Conservation (phyloP, 2,113 vertebrate genomes). For the Spermophilus dauricus region DNA sequence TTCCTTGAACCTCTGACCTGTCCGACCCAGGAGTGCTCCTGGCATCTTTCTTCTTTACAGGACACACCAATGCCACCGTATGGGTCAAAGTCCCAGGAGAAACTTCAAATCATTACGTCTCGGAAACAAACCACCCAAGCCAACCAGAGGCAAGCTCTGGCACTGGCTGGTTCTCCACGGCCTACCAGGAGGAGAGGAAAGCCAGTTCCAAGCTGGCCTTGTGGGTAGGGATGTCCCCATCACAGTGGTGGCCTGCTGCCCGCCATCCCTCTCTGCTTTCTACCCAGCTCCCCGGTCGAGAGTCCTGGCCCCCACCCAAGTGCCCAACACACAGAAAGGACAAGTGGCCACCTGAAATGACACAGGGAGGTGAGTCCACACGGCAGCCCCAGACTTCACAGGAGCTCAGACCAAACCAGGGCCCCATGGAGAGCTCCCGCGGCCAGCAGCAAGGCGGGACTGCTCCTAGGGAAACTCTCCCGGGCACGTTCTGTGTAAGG, state of each 20-base stretch:
- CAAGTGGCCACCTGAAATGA: not conserved
- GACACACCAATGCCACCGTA: not conserved
- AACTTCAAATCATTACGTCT: not conserved
- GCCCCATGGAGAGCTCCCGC: fast-evolving
- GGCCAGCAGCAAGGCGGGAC: fast-evolving
- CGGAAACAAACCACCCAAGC: not conserved
- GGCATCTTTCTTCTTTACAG: not conserved
- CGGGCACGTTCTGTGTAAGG: not conserved
- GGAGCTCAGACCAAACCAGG: fast-evolving
- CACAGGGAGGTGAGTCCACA: not conserved
- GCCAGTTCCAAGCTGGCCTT: fast-evolving
- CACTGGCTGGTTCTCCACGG: not conserved
- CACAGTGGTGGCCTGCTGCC: not conserved
- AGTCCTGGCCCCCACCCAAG: not conserved
- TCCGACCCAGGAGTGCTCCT: conserved; percentile 84
- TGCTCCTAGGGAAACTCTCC: fast-evolving
- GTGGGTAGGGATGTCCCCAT: not conserved
- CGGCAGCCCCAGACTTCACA: not conserved
- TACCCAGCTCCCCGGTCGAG: fast-evolving
- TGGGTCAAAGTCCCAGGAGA: not conserved
- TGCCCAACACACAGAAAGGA: not conserved
- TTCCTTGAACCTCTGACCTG: conserved; percentile 85
- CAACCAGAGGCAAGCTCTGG: fast-evolving
- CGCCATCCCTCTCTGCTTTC: too few species aligned
- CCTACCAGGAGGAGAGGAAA: not conserved